Base-by-base conservation (phyloP, 2,797 vertebrate genomes). In the Neomorphus geoffroyi region DNA sequence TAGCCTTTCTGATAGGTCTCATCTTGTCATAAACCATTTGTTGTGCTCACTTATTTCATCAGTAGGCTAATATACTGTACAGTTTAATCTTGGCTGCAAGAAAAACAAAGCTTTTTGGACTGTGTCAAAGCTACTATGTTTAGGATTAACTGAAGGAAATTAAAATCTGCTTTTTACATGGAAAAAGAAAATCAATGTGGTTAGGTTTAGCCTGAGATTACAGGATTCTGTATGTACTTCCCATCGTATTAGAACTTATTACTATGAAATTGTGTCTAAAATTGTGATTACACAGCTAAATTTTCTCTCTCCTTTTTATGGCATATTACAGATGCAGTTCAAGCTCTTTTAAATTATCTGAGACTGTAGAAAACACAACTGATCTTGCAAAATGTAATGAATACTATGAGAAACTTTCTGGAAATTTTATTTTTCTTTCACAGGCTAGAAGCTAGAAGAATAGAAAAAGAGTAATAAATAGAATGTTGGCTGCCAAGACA, bases 131-230 rank as follows among this genome's bases (percentile, higher is more conserved):
- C 64, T 85, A 74, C 39, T 86, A 53, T 53, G 48, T 64, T 87
- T 37, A 57, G 8, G 6, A 94, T 90, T 74, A 96, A 88, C 64
- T 84, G 65, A 78, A 96, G 80, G 94, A 97, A 97, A 95, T 86
- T 23, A 97, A 96, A 90, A 85, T 86, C 71, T 91, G 51, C 54
- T 83, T 93, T 96, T 93, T 73, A 86, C 43, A 91, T 66, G 60
- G 35, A 95, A 85, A 93, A 7, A 85, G 58, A 94, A 96, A 92
- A 88, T 93, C 80, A 71, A 43, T 65, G 86, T 64, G 41, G 62
- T 93, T 95, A 94, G 92, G 81, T 61, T 96, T 84, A 90, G 77
- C 70, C 72, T 70, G 79, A 89, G 71, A 95, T 94, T 87, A 91
- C 35, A 60, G 80, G 91, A 94, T 90, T 96, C 87, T 86, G n/a